A percentile compares a stretch with the other conserved stretches of the same genome.
Evolutionary conservation across 2,888 invertebrate species (phyloP).

Genomic region (Zeuzera pyrina): DNA sequence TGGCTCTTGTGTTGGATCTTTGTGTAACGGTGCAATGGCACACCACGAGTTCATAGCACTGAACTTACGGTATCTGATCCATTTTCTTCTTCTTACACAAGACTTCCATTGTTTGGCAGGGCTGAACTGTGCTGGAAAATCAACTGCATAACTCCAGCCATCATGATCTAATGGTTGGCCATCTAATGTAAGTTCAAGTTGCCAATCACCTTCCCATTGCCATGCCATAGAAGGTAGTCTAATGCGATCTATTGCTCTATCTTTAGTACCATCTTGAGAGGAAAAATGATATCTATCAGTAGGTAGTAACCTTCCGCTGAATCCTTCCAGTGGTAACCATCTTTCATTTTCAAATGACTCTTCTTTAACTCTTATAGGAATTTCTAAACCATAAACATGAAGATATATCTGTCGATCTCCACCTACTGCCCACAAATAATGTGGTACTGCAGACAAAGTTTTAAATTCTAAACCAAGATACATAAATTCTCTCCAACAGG

Average conservation of each 20-base stretch:
- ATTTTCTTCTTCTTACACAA: constrained; percentile 89
- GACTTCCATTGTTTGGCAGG: constrained; percentile 90
- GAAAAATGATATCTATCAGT: constrained; percentile 93
- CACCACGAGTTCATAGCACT: constrained; percentile 95
- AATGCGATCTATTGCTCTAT: constrained; percentile 85
- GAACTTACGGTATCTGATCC: constrained; percentile 90
- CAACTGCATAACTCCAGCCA: constrained; percentile 95
- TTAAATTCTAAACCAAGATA: constrained; percentile 92
- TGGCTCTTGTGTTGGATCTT: constrained; percentile 93
- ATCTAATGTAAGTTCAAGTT: constrained; percentile 85
- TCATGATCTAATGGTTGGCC: constrained; percentile 91
- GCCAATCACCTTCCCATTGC: constrained; percentile 98
- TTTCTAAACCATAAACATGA: constrained; percentile 90
- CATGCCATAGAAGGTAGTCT: constrained; percentile 93
- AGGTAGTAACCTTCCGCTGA: constrained; percentile 85
- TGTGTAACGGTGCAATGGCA: constrained; percentile 89
- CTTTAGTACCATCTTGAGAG: constrained; percentile 84
- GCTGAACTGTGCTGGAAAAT: constrained; percentile 89
- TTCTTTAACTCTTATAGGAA: constrained; percentile 91
- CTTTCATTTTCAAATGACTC: constrained; percentile 95
- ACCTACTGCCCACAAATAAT: constrained; percentile 94
- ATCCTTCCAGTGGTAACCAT: constrained; percentile 93
- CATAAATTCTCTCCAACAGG: constrained; percentile 89
- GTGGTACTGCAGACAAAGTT: constrained; percentile 86
- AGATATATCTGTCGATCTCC: constrained; percentile 94